Percentiles rank a stretch among this genome's conserved stretches.
Conservation (phyloP, 2,888 invertebrate species). For the Metacarcinus magister region DNA sequence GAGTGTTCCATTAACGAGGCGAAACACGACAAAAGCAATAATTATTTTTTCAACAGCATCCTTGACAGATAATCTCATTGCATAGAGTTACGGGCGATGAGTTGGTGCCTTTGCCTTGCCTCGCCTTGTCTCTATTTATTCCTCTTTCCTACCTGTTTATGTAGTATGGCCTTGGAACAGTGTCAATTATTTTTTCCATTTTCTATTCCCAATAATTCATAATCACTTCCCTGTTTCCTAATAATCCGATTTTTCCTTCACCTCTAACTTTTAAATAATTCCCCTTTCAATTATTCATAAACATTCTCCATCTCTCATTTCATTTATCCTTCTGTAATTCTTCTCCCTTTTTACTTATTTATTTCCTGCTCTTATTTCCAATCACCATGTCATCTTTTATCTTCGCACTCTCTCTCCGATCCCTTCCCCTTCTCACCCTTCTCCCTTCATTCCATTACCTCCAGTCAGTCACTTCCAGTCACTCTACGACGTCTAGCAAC, state of each 20-base stretch:
- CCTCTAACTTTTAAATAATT: background rate
- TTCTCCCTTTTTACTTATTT: no score
- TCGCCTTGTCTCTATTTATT: background rate
- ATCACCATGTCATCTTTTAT: no score
- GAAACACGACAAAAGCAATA: slow-evolving; percentile 26
- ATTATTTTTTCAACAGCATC: slow-evolving; percentile 21
- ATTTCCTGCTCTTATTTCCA: no score
- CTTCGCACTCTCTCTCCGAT: no score
- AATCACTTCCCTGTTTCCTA: background rate
- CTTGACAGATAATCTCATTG: slow-evolving; percentile 26
- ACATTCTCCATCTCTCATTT: slow-evolving; percentile 1
- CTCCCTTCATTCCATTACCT: no score
- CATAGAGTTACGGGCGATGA: background rate
- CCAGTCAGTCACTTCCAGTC: no score
- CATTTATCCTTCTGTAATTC: background rate
- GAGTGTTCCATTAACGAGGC: slow-evolving; percentile 5
- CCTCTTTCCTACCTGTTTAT: no score
- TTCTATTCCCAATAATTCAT: background rate
- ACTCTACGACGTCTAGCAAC: background rate
- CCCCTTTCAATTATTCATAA: background rate
- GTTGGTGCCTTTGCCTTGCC: background rate
- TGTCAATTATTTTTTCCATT: background rate
- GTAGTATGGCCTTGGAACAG: no score
- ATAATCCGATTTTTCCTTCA: background rate
- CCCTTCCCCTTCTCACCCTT: no score